Conservation (phyloP, 2,797 vertebrate species). For the Ambastaia sidthimunki region DNA sequence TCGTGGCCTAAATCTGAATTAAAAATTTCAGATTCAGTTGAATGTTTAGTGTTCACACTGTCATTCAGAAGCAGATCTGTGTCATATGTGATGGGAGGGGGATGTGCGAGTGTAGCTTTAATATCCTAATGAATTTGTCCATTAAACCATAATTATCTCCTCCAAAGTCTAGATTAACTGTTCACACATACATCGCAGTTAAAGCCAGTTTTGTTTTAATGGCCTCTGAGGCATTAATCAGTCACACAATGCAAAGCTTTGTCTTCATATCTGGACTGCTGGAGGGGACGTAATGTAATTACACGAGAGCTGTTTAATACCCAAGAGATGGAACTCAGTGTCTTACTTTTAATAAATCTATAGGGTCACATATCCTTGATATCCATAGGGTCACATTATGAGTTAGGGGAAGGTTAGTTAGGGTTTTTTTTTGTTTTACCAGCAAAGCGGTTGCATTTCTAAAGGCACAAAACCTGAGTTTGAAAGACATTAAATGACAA, state of each 20-base stretch:
- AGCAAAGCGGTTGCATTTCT: not conserved
- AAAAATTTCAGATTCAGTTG: not conserved
- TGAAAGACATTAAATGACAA: not conserved
- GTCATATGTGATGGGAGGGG: not conserved
- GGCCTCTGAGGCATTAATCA: conserved; percentile 19
- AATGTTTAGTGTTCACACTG: not conserved
- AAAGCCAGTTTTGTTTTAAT: not conserved
- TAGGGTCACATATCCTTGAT: not conserved
- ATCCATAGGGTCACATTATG: not conserved
- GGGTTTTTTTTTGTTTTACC: no score
- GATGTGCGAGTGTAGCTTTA: not conserved
- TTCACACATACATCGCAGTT: not conserved
- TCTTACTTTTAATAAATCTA: not conserved
- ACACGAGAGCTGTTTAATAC: conserved; percentile 8
- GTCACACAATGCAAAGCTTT: conserved; percentile 40
- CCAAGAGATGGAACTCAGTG: not conserved
- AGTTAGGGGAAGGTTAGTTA: not conserved
- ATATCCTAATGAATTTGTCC: not conserved
- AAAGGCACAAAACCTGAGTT: not conserved
- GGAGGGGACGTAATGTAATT: conserved; percentile 30
- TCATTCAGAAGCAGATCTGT: not conserved
- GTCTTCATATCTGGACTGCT: conserved; percentile 18
- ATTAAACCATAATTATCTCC: not conserved
- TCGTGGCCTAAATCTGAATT: not conserved
- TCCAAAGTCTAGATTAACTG: not conserved